Conservation (phyloP, 2,797 vertebrate species). For the Steatocranus sp. region DNA sequence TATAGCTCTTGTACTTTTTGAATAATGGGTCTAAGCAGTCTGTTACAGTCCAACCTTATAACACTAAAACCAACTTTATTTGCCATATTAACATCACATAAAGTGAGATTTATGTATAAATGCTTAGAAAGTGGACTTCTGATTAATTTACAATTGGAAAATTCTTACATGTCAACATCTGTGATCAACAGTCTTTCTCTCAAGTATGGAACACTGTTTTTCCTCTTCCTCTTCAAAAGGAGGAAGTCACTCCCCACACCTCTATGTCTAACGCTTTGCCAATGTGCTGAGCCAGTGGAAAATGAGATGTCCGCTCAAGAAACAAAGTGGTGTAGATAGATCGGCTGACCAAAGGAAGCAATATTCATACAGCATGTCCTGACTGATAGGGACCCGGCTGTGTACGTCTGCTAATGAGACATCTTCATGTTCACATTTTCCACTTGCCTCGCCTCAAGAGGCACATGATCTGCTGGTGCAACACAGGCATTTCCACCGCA, state of each 20-base stretch:
- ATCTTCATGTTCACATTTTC: slow-evolving; percentile 57
- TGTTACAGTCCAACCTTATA: background rate
- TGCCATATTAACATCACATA: background rate
- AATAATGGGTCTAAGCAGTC: slow-evolving; percentile 6
- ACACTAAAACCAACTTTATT: background rate
- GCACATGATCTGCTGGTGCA: slow-evolving; percentile 49
- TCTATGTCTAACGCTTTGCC: slow-evolving; percentile 45
- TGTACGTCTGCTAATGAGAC: slow-evolving; percentile 44
- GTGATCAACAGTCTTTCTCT: slow-evolving; percentile 27
- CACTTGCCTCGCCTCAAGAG: slow-evolving; percentile 39
- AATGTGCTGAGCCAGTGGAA: slow-evolving; percentile 80
- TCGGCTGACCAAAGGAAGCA: slow-evolving; percentile 68
- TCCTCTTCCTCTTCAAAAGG: slow-evolving; percentile 60
- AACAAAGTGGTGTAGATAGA: slow-evolving; percentile 61
- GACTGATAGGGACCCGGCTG: slow-evolving; percentile 52
- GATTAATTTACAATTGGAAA: slow-evolving; percentile 27
- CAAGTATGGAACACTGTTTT: slow-evolving; percentile 38
- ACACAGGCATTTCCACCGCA: slow-evolving; percentile 30
- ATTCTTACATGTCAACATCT: slow-evolving; percentile 19
- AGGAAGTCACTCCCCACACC: slow-evolving; percentile 46
- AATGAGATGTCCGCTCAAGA: slow-evolving; percentile 61
- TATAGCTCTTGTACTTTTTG: slow-evolving; percentile 4
- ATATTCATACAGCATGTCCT: slow-evolving; percentile 65
- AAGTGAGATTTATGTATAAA: background rate
- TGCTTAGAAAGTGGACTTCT: background rate